These are phyloP conservation scores for Dipodomys merriami DNA, from an alignment of 2,113 vertebrate genomes.

Conservation along the genomic window DNA sequence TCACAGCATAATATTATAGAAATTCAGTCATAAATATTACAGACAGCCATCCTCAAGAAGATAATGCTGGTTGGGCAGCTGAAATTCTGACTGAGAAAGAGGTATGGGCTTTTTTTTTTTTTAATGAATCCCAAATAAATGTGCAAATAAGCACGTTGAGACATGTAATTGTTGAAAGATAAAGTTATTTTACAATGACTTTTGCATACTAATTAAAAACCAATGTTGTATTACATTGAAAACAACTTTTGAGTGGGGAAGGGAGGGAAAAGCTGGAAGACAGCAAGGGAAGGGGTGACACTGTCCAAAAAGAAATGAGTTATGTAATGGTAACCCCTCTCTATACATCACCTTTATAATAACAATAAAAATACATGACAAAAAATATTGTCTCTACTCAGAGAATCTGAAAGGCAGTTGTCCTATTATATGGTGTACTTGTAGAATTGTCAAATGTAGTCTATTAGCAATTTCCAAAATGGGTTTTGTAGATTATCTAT, in stretches of 20 bases:
- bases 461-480: background rate
- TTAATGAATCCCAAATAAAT: constrained; percentile 23
- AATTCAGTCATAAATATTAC: background rate
- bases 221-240: background rate
- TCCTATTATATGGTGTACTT: constrained; percentile 5
- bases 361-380: too few species aligned
- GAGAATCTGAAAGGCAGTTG: constrained; percentile 17
- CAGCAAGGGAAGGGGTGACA: too few species aligned
- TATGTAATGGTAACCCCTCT: too few species aligned
- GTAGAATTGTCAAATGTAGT: background rate
- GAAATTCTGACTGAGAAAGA: constrained; percentile 28
- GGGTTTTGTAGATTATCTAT: background rate
- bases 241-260: too few species aligned
- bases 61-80: background rate
- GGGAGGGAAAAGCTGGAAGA: too few species aligned
- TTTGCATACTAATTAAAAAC: constrained; percentile 36
- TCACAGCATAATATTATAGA: background rate
- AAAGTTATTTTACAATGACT: constrained; percentile 25
- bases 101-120: background rate
- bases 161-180: constrained; percentile 13
- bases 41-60: background rate
- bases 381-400: background rate
- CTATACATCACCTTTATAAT: too few species aligned
- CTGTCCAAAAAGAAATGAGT: too few species aligned
- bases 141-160: constrained; percentile 17